Evolutionary conservation across 2,888 invertebrate species (phyloP).

Genomic region (Spilarctia lutea): DNA sequence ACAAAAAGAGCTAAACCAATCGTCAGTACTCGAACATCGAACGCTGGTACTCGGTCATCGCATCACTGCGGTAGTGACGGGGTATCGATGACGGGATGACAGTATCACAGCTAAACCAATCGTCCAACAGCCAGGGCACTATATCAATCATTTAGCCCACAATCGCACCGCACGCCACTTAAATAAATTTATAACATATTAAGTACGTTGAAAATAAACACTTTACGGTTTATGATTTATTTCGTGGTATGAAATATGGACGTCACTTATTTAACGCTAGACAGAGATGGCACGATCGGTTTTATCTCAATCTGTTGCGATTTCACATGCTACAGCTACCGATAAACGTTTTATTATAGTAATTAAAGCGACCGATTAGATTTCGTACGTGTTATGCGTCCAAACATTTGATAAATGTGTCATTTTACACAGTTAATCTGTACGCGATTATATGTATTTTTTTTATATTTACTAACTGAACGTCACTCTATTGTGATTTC

Average conservation of each 20-base stretch:
- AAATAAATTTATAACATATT: constrained; percentile 87
- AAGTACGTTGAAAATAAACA: constrained; percentile 86
- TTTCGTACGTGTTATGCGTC: constrained; percentile 72
- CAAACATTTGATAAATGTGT: constrained; percentile 77
- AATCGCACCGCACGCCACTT: constrained; percentile 84
- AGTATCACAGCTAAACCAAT: constrained; percentile 76
- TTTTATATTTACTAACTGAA: constrained; percentile 60
- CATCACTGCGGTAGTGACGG: constrained; percentile 55
- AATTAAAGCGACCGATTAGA: constrained; percentile 81
- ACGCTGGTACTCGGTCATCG: constrained; percentile 49
- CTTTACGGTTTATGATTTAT: constrained; percentile 85
- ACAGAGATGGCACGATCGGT: constrained; percentile 70
- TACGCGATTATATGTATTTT: constrained; percentile 61
- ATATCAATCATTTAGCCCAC: constrained; percentile 82
- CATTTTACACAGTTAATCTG: constrained; percentile 73
- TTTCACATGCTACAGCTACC: constrained; percentile 79
- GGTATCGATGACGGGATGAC: constrained; percentile 64
- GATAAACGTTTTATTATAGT: constrained; percentile 84
- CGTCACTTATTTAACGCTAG: constrained; percentile 75
- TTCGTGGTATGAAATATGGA: constrained; percentile 83
- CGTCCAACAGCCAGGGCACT: constrained; percentile 75
- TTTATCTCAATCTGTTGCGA: constrained; percentile 77
- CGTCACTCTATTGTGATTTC: constrained; percentile 62
- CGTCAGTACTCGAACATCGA: constrained; percentile 63
- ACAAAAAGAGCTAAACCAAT: constrained; percentile 72